Percentiles rank a stretch among this genome's conserved stretches.
phyloP scores from a whole-genome alignment of 1,140 invertebrate species.

The Drosophila asahinai region DNA sequence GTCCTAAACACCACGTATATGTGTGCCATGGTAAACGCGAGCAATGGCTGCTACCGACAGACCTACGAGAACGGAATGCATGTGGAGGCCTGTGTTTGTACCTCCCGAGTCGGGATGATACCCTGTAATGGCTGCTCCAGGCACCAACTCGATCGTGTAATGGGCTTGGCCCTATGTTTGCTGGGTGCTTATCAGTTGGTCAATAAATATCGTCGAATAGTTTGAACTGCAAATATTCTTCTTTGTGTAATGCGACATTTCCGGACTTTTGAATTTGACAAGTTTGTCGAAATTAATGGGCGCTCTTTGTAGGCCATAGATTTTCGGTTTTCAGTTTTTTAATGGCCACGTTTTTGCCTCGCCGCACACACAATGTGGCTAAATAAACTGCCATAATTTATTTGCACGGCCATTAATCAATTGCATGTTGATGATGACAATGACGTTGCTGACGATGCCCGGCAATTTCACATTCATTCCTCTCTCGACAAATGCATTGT shows the following conservation, averaged over 20 bases:
- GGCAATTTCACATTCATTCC: constrained; percentile 28
- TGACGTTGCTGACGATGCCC: constrained; percentile 31
- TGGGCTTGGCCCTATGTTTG: constrained; percentile 41
- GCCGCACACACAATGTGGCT: constrained; percentile 31
- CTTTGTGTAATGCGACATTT: constrained; percentile 62
- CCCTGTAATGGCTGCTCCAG: constrained; percentile 64
- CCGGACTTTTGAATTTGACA: constrained; percentile 69
- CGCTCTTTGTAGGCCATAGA: constrained; percentile 51
- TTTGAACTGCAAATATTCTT: constrained; percentile 19
- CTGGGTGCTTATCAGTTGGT: constrained; percentile 52
- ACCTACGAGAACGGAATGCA: constrained; percentile 66
- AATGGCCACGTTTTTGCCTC: constrained; percentile 17
- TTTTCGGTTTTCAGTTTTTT: constrained; percentile 24
- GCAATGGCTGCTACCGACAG: constrained; percentile 72
- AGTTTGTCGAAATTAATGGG: constrained; percentile 64
- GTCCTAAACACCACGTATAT: constrained; percentile 83
- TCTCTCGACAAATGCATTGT: constrained; percentile 10
- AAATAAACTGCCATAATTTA: constrained; percentile 74
- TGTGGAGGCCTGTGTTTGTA: constrained; percentile 78
- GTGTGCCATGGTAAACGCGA: constrained; percentile 75
- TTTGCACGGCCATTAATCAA: constrained; percentile 65
- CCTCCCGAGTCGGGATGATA: constrained; percentile 63
- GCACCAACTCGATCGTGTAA: not conserved
- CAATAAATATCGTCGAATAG: constrained; percentile 36
- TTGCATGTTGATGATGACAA: constrained; percentile 58